Base-by-base conservation (phyloP, 1,140 invertebrate genomes). In the Drosophila littoralis region DNA sequence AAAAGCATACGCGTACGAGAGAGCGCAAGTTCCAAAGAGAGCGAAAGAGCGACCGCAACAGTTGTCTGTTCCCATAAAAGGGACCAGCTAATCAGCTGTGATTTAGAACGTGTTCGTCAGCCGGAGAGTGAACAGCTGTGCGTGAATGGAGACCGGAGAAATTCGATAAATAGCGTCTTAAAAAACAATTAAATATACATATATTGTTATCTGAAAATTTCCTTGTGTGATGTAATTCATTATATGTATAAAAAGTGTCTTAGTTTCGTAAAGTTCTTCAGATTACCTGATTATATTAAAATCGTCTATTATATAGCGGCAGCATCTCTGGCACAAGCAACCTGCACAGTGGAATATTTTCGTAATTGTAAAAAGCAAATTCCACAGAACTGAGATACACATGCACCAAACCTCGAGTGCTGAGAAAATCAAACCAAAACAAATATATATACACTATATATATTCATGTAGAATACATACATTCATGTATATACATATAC, bases 51-150 rank as follows among this genome's bases (percentile, higher is more conserved):
- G 13, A 2, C 1, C 42, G 63, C 61, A 72, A 72, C 69, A 72
- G 63, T 58, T 66, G 69, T 42, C 51, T 65, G 69, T 66, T 59
- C n/a, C 38, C 22, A 73, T 73, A 73, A 67, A 66, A 68, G 33
- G 13, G 38, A 22, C 7, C 17, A 17, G 55, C 13, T 17, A 2
- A 28, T 38, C 70, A 67, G 64, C 64, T 73, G 64, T 45, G 38
- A 32, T 45, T 58, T 54, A 73, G 70, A 73, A 59, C 55, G 45
- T 17, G 40, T 13, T 67, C 33, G 40, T 13, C 33, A 33, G 28
- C 65, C 17, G 13, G 13, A 38, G 33, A 17, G 55, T 33, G 15
- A 68, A 68, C 64, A 73, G 64, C 64, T 73, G 64, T 38, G 33
- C n/a, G 8, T 22, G 38, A 33, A 35, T 33, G 15, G 40, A 40